Percentiles rank a stretch among this genome's conserved stretches.
These are phyloP conservation scores for Creontiades dilutus DNA, from an alignment of 2,888 invertebrate species.

Conservation along the genomic window DNA sequence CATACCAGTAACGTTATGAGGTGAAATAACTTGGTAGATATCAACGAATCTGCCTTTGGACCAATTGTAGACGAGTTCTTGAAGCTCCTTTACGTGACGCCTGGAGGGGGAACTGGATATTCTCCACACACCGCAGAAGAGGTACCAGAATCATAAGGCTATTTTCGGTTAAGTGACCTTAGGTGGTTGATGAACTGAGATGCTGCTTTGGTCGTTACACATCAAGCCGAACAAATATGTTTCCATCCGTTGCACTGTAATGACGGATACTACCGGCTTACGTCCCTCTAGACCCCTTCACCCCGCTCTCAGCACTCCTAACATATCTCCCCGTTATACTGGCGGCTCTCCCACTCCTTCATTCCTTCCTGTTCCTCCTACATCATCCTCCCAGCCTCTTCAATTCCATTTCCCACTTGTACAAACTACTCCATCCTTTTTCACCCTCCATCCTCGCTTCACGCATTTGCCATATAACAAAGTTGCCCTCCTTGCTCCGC, in stretches of 20 bases:
- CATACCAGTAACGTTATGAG: neutral
- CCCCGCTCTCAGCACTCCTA: neutral
- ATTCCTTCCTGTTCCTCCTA: neutral
- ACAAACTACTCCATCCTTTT: conserved; percentile 23
- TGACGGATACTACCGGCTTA: conserved; percentile 4
- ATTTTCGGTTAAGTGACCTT: neutral
- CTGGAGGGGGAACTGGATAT: too few relatives aligned
- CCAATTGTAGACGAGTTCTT: neutral
- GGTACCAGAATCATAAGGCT: neutral
- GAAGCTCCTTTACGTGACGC: neutral
- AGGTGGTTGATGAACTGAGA: conserved; percentile 30
- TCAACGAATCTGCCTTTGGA: neutral
- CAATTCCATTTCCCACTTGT: conserved; percentile 35
- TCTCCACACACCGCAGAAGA: neutral
- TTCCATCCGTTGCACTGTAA: conserved; percentile 26
- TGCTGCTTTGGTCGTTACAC: conserved; percentile 5
- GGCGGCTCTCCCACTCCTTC: conserved; percentile 19
- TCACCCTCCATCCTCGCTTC: conserved; percentile 3
- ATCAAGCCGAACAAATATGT: conserved; percentile 12
- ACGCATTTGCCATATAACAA: conserved; percentile 20
- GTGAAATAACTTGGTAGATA: neutral
- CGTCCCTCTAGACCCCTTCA: neutral
- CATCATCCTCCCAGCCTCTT: neutral
- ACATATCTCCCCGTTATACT: conserved; percentile 26
- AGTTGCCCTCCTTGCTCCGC: conserved; percentile 1